phyloP scores from a whole-genome alignment of 2,797 vertebrate genomes.

The Sylvilagus floridanus region DNA sequence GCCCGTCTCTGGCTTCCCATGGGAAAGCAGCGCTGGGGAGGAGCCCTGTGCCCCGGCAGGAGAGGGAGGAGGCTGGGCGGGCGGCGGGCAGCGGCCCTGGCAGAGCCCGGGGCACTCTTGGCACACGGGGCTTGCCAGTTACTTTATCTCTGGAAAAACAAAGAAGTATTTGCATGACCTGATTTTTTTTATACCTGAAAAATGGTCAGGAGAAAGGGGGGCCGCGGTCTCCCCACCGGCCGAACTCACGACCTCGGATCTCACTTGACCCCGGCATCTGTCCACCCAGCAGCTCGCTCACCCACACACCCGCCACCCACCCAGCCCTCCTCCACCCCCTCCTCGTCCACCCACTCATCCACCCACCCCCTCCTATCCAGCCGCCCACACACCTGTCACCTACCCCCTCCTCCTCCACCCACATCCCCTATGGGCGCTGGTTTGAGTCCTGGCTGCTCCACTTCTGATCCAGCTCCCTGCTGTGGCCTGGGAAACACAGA shows the following conservation, averaged over 20 bases:
- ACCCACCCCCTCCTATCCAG: rapidly evolving
- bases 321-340: too few species aligned
- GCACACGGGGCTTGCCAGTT: slow-evolving; percentile 59
- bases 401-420: not conserved
- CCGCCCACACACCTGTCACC: rapidly evolving
- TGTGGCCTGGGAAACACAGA: too few species aligned
- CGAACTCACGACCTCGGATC: not conserved
- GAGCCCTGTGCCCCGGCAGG: slow-evolving; percentile 40
- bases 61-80: slow-evolving; percentile 73
- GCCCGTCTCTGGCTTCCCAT: slow-evolving; percentile 91
- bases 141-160: slow-evolving; percentile 74
- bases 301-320: not conserved
- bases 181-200: slow-evolving; percentile 72
- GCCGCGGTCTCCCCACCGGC: not conserved
- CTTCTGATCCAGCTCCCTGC: too few species aligned
- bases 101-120: slow-evolving; percentile 76
- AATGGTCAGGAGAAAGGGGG: slow-evolving; percentile 26
- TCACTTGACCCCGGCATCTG: not conserved
- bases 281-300: not conserved
- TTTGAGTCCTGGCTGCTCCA: too few species aligned
- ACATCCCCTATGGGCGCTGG: too few species aligned
- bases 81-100: slow-evolving; percentile 8
- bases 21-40: slow-evolving; percentile 89
- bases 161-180: slow-evolving; percentile 72
- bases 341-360: too few species aligned